Percentiles rank a stretch among this genome's conserved stretches.
Evolutionary conservation across 2,797 vertebrate genomes (phyloP).

Genomic region (Setipinna tenuifilis): DNA sequence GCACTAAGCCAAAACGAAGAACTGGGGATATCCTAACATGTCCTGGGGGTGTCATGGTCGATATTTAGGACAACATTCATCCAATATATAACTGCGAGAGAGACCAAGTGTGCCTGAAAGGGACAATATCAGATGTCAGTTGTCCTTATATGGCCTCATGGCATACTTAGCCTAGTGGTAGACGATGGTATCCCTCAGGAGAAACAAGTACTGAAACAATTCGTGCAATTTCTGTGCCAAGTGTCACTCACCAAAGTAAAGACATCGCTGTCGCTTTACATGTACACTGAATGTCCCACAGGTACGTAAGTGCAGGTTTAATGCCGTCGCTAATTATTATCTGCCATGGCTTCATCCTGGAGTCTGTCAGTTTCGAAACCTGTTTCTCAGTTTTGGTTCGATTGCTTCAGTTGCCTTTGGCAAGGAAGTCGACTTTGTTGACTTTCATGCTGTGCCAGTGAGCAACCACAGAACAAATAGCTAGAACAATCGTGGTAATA

Average conservation of each 20-base stretch:
- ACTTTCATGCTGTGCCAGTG: not conserved
- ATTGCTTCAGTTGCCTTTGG: not conserved
- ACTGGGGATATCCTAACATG: not conserved
- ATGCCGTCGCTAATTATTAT: not conserved
- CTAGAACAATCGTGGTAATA: not conserved
- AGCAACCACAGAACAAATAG: not conserved
- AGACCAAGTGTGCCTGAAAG: not conserved
- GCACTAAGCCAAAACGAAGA: too few relatives aligned
- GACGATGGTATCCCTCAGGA: not conserved
- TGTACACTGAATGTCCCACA: not conserved
- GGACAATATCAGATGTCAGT: not conserved
- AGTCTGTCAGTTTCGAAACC: conserved; percentile 13
- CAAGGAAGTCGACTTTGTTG: not conserved
- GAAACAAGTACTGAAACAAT: not conserved
- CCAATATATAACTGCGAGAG: not conserved
- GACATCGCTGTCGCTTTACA: not conserved
- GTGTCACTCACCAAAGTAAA: not conserved
- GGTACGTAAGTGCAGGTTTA: not conserved
- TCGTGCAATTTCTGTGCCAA: not conserved
- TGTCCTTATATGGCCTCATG: not conserved
- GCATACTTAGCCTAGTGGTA: not conserved
- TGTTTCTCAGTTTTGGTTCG: not conserved
- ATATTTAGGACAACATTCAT: not conserved
- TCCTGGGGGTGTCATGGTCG: not conserved
- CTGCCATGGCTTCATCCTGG: not conserved